Evolutionary conservation across 2,797 vertebrate species (phyloP), one percentile per base, ranked within the genome.

Genomic region (Sebastes nivosus): DNA sequence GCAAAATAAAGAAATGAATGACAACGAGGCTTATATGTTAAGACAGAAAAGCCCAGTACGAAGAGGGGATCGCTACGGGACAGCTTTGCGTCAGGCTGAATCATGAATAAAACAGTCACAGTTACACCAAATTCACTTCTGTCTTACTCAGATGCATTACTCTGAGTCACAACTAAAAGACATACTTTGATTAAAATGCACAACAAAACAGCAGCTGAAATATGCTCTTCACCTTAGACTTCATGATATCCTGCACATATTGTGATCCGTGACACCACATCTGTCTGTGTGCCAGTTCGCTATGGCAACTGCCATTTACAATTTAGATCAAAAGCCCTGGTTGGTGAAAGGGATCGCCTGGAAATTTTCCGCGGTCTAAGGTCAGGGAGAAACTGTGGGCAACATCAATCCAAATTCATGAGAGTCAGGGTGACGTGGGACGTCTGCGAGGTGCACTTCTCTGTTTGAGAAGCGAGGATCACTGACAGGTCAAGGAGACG

Each of bases 251-350:
- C 63, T 57, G 22, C 50, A n/a, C 67, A 59, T 64, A 79, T 67
- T 80, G 58, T 46, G 73, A 83, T 82, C 77, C 55, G 20, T 65
- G 70, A 68, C 38, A 34, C 46, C 77, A 82, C 81, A 84, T 88
- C 88, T 83, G 88, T 88, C 80, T 8, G 59, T 72, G 73, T 75
- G 50, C 57, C 73, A 38, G 75, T 65, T 72, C 58, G 3, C 72
- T 71, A 54, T 72, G 84, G 74, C 88, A 89, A 84, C 87, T 92
- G 91, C 80, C 89, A 81, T 84, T 73, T 67, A 66, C 1, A 9
- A 89, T 93, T 91, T 87, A 67, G 72, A 88, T 93, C 91, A 87
- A 87, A 89, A 64, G 69, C 67, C 46, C 46, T 3, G 14, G 82
- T 72, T 84, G 86, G 86, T 82, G 83, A 76, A 75, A 36, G 1